Conservation (phyloP, 2,113 vertebrate species). For the Addax nasomaculatus region DNA sequence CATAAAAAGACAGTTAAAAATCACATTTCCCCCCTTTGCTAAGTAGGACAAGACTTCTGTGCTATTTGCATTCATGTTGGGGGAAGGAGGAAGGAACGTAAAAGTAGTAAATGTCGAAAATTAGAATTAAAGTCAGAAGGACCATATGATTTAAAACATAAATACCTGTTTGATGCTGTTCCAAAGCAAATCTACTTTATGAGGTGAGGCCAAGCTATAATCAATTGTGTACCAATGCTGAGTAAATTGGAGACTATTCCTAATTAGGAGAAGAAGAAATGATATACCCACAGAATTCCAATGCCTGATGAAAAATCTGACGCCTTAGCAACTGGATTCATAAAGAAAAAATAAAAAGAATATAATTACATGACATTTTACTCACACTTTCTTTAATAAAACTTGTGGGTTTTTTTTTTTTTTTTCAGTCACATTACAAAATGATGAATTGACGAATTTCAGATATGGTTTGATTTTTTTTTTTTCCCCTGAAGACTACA, state of each 20-base stretch:
- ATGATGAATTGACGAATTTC: not conserved
- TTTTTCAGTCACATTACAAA: not conserved
- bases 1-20: not conserved
- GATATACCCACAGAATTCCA: not conserved
- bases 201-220: not conserved
- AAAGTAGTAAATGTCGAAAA: constrained; percentile 25
- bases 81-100: not conserved
- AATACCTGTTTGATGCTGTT: constrained; percentile 33
- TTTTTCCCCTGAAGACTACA: not conserved
- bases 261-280: constrained; percentile 8
- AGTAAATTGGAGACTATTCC: not conserved
- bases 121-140: constrained; percentile 46
- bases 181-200: constrained; percentile 13
- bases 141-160: constrained; percentile 14
- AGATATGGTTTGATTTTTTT: not conserved
- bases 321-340: not conserved
- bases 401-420: not conserved
- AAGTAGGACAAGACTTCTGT: not conserved
- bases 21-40: not conserved
- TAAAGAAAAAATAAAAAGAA: not conserved
- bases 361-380: not conserved
- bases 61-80: not conserved
- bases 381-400: not conserved
- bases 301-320: not conserved
- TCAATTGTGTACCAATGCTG: constrained; percentile 14